Evolutionary conservation across 2,113 vertebrate genomes (phyloP).

Genomic region (Gymnorhina tibicen): DNA sequence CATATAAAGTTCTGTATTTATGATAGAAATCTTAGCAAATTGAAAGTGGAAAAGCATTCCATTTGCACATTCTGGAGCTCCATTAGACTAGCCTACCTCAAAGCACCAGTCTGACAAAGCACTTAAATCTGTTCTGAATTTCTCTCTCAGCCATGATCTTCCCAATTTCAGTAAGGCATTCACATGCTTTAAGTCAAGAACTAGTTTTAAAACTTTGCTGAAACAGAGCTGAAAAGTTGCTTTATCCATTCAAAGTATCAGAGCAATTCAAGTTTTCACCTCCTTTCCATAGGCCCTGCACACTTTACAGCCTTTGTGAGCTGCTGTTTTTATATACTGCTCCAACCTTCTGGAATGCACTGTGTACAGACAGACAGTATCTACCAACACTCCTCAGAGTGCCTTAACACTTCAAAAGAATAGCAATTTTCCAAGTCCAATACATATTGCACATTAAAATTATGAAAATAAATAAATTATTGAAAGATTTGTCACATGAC

Average conservation of each 20-base stretch:
- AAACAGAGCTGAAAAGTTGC: neutral
- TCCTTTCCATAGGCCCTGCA: rapidly evolving
- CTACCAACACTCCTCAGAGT: neutral
- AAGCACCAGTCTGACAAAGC: neutral
- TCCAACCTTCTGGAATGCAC: neutral
- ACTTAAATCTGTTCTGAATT: neutral
- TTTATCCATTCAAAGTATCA: neutral
- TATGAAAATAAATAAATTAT: neutral
- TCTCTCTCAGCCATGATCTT: neutral
- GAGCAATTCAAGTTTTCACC: neutral
- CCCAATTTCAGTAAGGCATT: neutral
- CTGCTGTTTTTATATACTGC: neutral
- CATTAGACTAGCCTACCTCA: neutral
- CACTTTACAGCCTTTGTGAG: neutral
- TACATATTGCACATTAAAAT: neutral
- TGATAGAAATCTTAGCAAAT: neutral
- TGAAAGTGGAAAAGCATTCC: neutral
- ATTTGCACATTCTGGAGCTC: neutral
- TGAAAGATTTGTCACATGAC: neutral
- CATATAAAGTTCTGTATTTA: neutral
- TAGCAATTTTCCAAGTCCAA: neutral
- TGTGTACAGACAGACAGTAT: rapidly evolving
- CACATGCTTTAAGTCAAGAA: neutral
- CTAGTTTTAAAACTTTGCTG: neutral
- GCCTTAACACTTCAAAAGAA: neutral